Evolutionary conservation across 2,888 invertebrate genomes (phyloP), one percentile per base, ranked within the genome.

Genomic region (Sycophila texana): DNA sequence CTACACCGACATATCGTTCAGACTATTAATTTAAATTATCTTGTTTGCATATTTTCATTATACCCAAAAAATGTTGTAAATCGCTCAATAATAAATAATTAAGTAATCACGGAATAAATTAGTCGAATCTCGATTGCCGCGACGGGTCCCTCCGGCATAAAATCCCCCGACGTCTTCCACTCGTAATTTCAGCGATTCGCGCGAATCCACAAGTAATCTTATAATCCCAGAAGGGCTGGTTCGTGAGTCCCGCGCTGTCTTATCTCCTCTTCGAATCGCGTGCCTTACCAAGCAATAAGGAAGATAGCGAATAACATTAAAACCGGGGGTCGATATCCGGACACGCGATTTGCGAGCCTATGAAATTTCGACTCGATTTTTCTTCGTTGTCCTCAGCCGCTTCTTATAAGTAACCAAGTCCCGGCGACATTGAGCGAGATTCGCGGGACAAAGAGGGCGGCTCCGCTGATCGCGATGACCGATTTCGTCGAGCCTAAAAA

Each of bases 211-310:
- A 87, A 87, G 86, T 84, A 87, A 85, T 82, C 73, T 82, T 81
- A 82, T 84, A 85, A 85, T 85, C 83, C 84, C 82, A 84, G 83
- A 84, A 83, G 84, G 82, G 81, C 72, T 77, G 66, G 55, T 61
- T 55, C 72, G 14, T 39, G n/a, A 63, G 63, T n/a, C 5, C 4
- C 63, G n/a, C 18, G 20, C 57, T 26, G 70, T 55, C 66, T 60
- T 72, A 70, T 75, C 68, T 61, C 80, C 75, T 83, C 83, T 82
- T 83, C 51, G 83, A 79, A 82, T 83, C 80, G 80, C 67, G 47
- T 70, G 65, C 30, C 47, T 72, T 78, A 80, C 79, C 80, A 83
- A 68, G 84, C 82, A 87, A 88, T 88, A 87, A 89, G 88, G 85
- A 88, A 87, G 85, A 85, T 86, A 85, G 84, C 82, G 82, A 58